Evolutionary conservation across 2,888 invertebrate species (phyloP).

Genomic region (Melinaea marsaeus): DNA sequence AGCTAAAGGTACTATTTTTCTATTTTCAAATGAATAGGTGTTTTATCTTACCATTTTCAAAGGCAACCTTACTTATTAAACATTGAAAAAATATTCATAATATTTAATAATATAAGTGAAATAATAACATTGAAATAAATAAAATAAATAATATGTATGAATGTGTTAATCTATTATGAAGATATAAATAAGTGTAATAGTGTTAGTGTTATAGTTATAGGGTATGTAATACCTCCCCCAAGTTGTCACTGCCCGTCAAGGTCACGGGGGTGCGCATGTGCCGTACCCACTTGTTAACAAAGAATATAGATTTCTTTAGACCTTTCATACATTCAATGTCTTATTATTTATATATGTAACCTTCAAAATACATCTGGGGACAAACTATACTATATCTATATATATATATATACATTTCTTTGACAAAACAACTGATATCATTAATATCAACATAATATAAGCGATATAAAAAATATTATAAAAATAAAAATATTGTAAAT

Average conservation of each 20-base stretch:
- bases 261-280: slow-evolving; percentile 67
- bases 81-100: too few relatives aligned
- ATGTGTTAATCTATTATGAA: too few relatives aligned
- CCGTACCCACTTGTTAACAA: slow-evolving; percentile 51
- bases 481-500: too few relatives aligned
- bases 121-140: too few relatives aligned
- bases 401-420: background rate
- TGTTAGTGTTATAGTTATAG: background rate
- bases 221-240: slow-evolving; percentile 30
- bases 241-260: slow-evolving; percentile 60
- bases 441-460: background rate
- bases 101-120: too few relatives aligned
- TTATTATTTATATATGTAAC: slow-evolving; percentile 8
- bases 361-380: slow-evolving; percentile 4
- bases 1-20: slow-evolving; percentile 50
- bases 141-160: too few relatives aligned
- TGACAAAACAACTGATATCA: background rate
- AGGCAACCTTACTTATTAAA: too few relatives aligned
- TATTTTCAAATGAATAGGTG: slow-evolving; percentile 36
- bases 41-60: too few relatives aligned
- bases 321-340: slow-evolving; percentile 21
- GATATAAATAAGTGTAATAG: background rate
- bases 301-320: slow-evolving; percentile 53
- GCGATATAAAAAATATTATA: too few relatives aligned
- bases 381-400: background rate